Base-by-base conservation (phyloP, 2,113 vertebrate species). In the Ictidomys tridecemlineatus region DNA sequence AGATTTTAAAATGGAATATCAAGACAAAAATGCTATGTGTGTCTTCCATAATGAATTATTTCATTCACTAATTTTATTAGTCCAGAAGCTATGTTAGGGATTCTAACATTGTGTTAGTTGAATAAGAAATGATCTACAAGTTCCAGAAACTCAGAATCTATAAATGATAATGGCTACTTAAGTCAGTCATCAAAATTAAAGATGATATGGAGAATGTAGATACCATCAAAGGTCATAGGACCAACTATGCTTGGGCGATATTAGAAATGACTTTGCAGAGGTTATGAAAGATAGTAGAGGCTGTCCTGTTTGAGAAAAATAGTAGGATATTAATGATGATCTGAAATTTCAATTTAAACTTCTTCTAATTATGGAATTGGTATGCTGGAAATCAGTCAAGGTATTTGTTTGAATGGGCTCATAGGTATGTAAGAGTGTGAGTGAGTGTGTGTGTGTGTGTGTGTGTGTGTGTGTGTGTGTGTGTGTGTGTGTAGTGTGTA, bases 141-240 rank as follows among this genome's bases (percentile, higher is more conserved):
- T 12, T 91, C 22, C 17, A 72, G 17, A 34, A 92, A 32, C n/a
- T 93, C 32, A 91, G 48, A 92, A 78, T 88, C 56, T 78, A 18
- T 63, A 51, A 92, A 83, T 61, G 17, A 32, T 85, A 91, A 89
- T 65, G 77, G 86, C 77, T 4, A 17, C 67, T 85, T 89, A 94
- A 88, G 48, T 20, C 56, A 72, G 18, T 87, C 42, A 51, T 83
- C 92, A 74, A 93, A 96, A 92, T 82, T 48, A 86, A 95, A 96
- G 5, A 72, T 95, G 20, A 30, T 74, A n/a, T 42, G 20, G 53
- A 79, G 14, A 78, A 42, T 72, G 48, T 83, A 39, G 28, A 74
- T 61, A 51, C 9, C 26, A 20, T 93, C 87, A 96, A 56, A 92
- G 67, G 70, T 93, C 13, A 84, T 4, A 92, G 37, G 28, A 82